Percentiles rank a stretch among this genome's conserved stretches.
These are phyloP conservation scores for Tragelaphus scriptus DNA, from an alignment of 2,113 vertebrate genomes.

Conservation along the genomic window DNA sequence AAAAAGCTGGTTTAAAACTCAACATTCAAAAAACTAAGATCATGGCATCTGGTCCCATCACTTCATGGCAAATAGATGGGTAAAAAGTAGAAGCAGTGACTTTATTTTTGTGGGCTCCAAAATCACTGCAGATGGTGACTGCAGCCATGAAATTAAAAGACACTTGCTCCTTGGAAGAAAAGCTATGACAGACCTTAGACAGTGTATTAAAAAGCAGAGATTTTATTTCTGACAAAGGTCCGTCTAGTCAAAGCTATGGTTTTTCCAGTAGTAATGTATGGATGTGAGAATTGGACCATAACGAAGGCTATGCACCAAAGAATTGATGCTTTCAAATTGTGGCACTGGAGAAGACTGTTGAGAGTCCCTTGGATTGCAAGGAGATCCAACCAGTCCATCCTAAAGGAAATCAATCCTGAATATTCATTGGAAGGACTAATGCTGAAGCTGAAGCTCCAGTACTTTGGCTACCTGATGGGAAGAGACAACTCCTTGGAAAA, in stretches of 20 bases:
- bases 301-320: not conserved
- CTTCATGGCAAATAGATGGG: too few species aligned
- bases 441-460: not conserved
- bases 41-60: too few species aligned
- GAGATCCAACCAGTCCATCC: too few species aligned
- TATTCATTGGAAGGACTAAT: not conserved
- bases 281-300: not conserved
- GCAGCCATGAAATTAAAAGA: not conserved
- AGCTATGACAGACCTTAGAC: not conserved
- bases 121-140: not conserved
- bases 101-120: too few species aligned
- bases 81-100: too few species aligned
- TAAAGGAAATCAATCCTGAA: not conserved
- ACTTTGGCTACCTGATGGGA: not conserved
- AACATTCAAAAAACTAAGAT: too few species aligned
- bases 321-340: not conserved
- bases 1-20: too few species aligned
- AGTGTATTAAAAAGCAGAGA: not conserved
- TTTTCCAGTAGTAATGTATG: not conserved
- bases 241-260: not conserved
- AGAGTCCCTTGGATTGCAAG: too few species aligned
- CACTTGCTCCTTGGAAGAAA: not conserved
- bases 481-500: rapidly evolving
- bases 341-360: too few species aligned
- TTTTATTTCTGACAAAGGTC: not conserved